Evolutionary conservation across 1,140 invertebrate species (phyloP).

Genomic region (Drosophila trapezifrons): DNA sequence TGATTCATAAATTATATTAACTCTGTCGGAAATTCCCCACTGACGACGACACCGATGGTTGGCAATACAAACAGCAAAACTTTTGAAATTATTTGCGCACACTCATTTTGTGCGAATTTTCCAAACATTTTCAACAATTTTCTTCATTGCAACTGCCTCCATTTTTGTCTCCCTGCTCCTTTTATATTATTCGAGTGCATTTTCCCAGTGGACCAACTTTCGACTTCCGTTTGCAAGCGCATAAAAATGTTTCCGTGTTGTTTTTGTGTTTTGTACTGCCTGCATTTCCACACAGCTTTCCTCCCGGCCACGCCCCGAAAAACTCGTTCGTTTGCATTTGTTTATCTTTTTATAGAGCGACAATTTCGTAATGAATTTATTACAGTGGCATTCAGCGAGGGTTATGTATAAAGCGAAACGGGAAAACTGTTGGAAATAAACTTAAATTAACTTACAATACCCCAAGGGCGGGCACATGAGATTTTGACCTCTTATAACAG

Average conservation of each 20-base stretch:
- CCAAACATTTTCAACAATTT: conserved; percentile 58
- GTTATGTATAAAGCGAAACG: conserved; percentile 63
- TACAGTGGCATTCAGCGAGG: conserved; percentile 59
- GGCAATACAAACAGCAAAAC: conserved; percentile 64
- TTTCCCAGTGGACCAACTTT: conserved; percentile 74
- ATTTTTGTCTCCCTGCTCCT: conserved; percentile 23
- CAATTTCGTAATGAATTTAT: conserved; percentile 81
- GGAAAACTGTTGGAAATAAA: conserved; percentile 67
- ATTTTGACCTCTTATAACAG: conserved; percentile 4
- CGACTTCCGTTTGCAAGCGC: conserved; percentile 73
- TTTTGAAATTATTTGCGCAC: conserved; percentile 77
- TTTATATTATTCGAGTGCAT: conserved; percentile 64
- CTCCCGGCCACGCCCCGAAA: neutral
- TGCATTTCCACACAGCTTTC: conserved; percentile 36
- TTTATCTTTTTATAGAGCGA: conserved; percentile 79
- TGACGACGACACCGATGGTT: conserved; percentile 33
- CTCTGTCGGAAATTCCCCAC: conserved; percentile 44
- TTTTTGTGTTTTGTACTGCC: conserved; percentile 29
- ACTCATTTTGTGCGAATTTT: conserved; percentile 74
- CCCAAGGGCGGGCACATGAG: conserved; percentile 27
- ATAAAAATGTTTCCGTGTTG: conserved; percentile 70
- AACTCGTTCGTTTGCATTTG: conserved; percentile 57
- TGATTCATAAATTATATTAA: conserved; percentile 76
- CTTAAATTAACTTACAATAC: conserved; percentile 75
- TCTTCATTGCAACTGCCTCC: conserved; percentile 35